Percentiles rank a stretch among this genome's conserved stretches.
Evolutionary conservation across 2,888 invertebrate genomes (phyloP).

Genomic region (Poecilobothrus nobilitatus): DNA sequence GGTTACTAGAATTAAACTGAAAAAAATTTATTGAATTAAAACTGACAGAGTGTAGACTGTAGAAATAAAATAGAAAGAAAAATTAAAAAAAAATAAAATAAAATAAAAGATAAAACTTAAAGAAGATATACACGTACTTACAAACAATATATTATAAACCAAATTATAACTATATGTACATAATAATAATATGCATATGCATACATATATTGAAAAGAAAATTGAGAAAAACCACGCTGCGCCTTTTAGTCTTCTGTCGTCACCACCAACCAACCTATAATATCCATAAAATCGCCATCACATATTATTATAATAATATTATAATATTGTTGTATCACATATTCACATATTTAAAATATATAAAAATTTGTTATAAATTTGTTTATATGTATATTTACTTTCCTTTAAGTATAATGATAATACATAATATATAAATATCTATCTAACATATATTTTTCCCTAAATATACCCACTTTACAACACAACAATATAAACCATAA

Average conservation of each 20-base stretch:
- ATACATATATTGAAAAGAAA: neutral
- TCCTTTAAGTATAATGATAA: too few species aligned
- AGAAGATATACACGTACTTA: neutral
- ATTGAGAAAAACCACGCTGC: neutral
- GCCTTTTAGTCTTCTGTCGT: neutral
- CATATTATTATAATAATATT: neutral
- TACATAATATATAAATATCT: neutral
- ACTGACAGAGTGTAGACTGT: neutral
- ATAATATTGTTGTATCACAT: neutral
- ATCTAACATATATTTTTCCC: neutral
- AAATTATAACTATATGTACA: neutral
- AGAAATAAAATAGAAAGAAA: too few species aligned
- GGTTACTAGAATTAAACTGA: neutral
- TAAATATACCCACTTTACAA: neutral
- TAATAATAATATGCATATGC: neutral
- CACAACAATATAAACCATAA: neutral
- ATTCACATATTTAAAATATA: too few species aligned
- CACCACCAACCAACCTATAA: neutral
- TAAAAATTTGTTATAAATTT: neutral
- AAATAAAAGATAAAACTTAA: too few species aligned
- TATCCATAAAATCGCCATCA: too few species aligned
- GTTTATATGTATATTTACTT: neutral
- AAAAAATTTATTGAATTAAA: neutral
- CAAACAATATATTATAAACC: neutral
- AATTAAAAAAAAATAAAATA: too few species aligned